These are phyloP conservation scores for Spodoptera frugiperda DNA, from an alignment of 1,140 invertebrate species.

Conservation along the genomic window DNA sequence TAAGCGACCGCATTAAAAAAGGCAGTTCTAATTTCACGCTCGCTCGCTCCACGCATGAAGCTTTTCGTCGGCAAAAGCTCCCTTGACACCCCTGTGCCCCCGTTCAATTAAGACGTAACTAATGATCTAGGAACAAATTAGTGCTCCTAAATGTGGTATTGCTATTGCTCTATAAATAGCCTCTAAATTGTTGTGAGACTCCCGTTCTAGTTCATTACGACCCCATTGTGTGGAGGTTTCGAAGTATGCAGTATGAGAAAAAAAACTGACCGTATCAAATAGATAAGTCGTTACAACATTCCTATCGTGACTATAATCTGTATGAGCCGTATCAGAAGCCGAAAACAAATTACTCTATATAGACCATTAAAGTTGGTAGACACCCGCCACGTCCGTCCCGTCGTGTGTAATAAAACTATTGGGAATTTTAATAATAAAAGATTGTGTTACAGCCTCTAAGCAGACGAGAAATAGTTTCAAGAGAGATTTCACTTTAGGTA, in stretches of 20 bases:
- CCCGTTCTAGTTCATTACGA: slow-evolving; percentile 35
- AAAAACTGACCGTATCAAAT: slow-evolving; percentile 62
- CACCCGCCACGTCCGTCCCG: slow-evolving; percentile 32
- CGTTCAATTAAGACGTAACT: slow-evolving; percentile 47
- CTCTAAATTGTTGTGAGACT: slow-evolving; percentile 27
- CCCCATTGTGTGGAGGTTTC: slow-evolving; percentile 10
- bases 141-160: slow-evolving; percentile 17
- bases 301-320: slow-evolving; percentile 60
- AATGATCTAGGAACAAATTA: slow-evolving; percentile 45
- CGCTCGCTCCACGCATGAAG: slow-evolving; percentile 18
- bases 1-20: slow-evolving; percentile 30
- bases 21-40: slow-evolving; percentile 33
- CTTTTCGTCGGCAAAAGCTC: slow-evolving; percentile 40
- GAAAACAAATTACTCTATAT: slow-evolving; percentile 66
- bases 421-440: slow-evolving; percentile 46
- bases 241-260: slow-evolving; percentile 45
- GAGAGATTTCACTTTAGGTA: slow-evolving; percentile 33
- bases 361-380: slow-evolving; percentile 47
- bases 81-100: slow-evolving; percentile 10
- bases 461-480: slow-evolving; percentile 33
- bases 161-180: slow-evolving; percentile 33
- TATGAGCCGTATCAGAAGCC: slow-evolving; percentile 59
- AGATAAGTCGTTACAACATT: slow-evolving; percentile 65
- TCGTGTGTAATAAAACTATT: slow-evolving; percentile 44
- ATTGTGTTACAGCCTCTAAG: slow-evolving; percentile 17